Base-by-base conservation (phyloP, 2,888 invertebrate species). In the Yponomeuta cagnagella region DNA sequence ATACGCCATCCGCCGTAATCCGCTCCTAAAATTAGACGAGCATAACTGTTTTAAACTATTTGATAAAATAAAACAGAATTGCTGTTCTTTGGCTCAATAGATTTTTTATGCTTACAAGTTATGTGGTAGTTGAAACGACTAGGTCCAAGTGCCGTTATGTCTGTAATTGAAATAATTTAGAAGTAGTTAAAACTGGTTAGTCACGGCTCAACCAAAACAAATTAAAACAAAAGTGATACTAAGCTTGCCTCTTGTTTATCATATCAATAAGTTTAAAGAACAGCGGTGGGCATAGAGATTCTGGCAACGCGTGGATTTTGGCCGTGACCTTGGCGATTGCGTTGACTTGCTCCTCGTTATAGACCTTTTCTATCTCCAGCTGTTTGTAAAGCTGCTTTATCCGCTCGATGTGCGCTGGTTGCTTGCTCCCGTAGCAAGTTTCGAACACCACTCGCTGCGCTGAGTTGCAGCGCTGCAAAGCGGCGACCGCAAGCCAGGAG, bases 401-500 rank as follows among this genome's bases (percentile, higher is more conserved):
- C 31, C 69, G 52, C 64, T 90, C 88, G 6, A 95, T 89, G 75
- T 94, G 93, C 66, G 91, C 93, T 0, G 89, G 84, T 75, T 95
- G 94, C 73, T 88, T 80, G 58, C 71, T 71, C 10, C 96, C 96
- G 79, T 96, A 96, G 80, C 94, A 94, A 75, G 95, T 93, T 75
- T 93, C 87, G 83, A 96, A 90, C 37, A 95, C 88, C 78, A 93
- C 87, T 74, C 93, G 92, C 79, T 96, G 96, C 23, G 92, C 87
- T 0, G 93, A 88, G 70, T 92, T 93, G 4, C 94, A 95, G 63
- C 94, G 90, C 82, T 96, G 94, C 74, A 97, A 90, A 52, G 97
- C 97, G 10, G 95, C 94, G 9, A 97, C 95, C 3, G 95, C 94
- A 70, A 97, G 86, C 98, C 98, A 98, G 1, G 96, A 94, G 84